These are phyloP conservation scores for Aplysina aerophoba DNA, from an alignment of 37 sponge, comb jelly and placozoan species.

Conservation along the genomic window DNA sequence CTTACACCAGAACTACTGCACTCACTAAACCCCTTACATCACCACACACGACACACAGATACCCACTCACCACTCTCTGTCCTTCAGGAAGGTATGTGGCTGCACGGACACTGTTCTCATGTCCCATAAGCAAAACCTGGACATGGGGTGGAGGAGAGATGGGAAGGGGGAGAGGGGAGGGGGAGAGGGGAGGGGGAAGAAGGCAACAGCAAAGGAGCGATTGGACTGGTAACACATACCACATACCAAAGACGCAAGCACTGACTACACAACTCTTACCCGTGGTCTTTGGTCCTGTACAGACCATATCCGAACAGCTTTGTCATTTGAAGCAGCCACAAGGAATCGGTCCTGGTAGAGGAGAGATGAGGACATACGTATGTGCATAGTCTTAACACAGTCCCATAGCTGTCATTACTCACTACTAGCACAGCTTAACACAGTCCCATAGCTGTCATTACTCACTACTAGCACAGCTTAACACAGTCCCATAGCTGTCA, in stretches of 20 bases:
- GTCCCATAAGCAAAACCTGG: constrained; percentile 85
- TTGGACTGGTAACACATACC: neutral
- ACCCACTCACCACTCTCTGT: constrained; percentile 64
- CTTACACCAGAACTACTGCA: no score
- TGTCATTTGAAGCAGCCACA: constrained; percentile 81
- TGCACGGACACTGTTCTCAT: constrained; percentile 82
- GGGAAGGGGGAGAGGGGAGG: neutral
- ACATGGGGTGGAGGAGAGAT: neutral
- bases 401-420: no score
- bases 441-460: no score
- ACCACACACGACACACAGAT: neutral
- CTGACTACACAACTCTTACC: constrained; percentile 38
- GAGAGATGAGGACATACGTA: no score
- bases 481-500: no score
- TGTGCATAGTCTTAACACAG: no score
- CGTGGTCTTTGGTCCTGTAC: constrained; percentile 62
- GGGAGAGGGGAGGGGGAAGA: neutral
- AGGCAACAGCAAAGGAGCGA: neutral
- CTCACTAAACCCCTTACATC: neutral
- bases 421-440: no score
- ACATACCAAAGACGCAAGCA: neutral
- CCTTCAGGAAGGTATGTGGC: constrained; percentile 87
- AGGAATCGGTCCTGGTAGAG: constrained; percentile 65
- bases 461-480: no score
- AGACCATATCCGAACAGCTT: constrained; percentile 82